A percentile compares a stretch with the other conserved stretches of the same genome.
Conservation (phyloP, 2,797 vertebrate genomes). For the Karalla daura region DNA sequence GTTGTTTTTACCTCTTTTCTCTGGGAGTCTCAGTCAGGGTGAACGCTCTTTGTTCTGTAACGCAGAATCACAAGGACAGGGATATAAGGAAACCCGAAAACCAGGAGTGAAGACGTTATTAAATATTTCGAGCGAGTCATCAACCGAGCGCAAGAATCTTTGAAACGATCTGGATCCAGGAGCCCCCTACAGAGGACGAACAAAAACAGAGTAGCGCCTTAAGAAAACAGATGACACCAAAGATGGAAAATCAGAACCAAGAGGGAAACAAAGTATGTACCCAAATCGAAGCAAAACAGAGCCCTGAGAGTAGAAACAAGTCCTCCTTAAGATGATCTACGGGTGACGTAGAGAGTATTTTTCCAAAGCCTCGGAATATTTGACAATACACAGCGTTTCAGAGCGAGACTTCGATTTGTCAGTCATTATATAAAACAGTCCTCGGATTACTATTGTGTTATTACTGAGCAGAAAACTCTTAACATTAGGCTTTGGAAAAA, state of each 20-base stretch:
- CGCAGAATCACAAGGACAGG: conserved; percentile 64
- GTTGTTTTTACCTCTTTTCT: conserved; percentile 90
- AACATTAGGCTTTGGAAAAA: conserved; percentile 44
- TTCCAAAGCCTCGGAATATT: conserved; percentile 54
- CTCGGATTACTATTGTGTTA: conserved; percentile 34
- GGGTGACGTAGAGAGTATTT: conserved; percentile 17
- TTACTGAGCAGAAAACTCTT: conserved; percentile 18
- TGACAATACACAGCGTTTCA: conserved; percentile 22
- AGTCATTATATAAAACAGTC: conserved; percentile 11
- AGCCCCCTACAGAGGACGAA: conserved; percentile 57
- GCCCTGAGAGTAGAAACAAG: conserved; percentile 38
- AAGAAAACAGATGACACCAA: conserved; percentile 58
- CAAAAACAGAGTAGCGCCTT: conserved; percentile 43
- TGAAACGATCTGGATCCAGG: conserved; percentile 35
- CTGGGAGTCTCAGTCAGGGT: conserved; percentile 85
- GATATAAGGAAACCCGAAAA: conserved; percentile 24
- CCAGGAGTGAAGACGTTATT: conserved; percentile 4
- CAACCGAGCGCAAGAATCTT: conserved; percentile 34
- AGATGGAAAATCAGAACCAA: conserved; percentile 55
- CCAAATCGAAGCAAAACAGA: conserved; percentile 56
- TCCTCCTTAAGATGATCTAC: conserved; percentile 32
- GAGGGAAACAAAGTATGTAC: conserved; percentile 53
- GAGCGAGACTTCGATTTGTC: conserved; percentile 24
- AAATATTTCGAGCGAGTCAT: conserved; percentile 23
- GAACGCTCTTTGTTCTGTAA: conserved; percentile 88